Base-by-base conservation (phyloP, 2,113 vertebrate genomes). In the Atractosteus spatula region DNA sequence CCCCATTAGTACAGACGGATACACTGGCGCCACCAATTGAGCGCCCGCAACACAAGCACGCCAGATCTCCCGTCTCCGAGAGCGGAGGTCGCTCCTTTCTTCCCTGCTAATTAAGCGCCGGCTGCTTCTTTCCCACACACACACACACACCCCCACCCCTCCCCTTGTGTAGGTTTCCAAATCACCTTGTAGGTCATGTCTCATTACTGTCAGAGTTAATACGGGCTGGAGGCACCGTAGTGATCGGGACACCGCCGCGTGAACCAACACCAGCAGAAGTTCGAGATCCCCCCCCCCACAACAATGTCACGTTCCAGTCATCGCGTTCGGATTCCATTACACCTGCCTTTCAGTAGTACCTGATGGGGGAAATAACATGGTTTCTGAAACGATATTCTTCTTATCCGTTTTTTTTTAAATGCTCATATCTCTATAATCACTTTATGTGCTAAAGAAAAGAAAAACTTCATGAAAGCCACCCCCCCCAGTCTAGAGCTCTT, bases 1-100 rank as follows among this genome's bases (percentile, higher is more conserved):
- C 43, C 59, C 51, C 41, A 44, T 64, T 14, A 66, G 55, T 17
- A 45, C 54, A 41, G 56, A 12, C 42, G 55, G 66, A 76, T 61
- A 65, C 73, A 76, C 54, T 78, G 64, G 78, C 77, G 71, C 71
- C 71, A 51, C 78, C 59, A 55, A 41, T 16, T 72, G 74, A 70
- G 68, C 59, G 43, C 13, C 8, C 44, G 2, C 29, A 29, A 29
- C 29, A 47, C 45, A 51, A 3, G 13, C 66, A 57, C 13, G 44
- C 51, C 55, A 8, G 29, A 29, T 29, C 29, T 29, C 1, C 29
- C 29, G 29, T 29, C 55, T 62, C 7, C 43, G 56, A 3, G 41
- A 29, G 55, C 43, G 56, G 41, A 7, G 12, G 47, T 16, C 16
- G 3, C 5, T 11, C 12, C 44, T 59, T 68, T 13, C 42, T n/a